A percentile compares a stretch with the other conserved stretches of the same genome.
phyloP scores from a whole-genome alignment of 2,888 invertebrate species.

The Orthosia incerta region DNA sequence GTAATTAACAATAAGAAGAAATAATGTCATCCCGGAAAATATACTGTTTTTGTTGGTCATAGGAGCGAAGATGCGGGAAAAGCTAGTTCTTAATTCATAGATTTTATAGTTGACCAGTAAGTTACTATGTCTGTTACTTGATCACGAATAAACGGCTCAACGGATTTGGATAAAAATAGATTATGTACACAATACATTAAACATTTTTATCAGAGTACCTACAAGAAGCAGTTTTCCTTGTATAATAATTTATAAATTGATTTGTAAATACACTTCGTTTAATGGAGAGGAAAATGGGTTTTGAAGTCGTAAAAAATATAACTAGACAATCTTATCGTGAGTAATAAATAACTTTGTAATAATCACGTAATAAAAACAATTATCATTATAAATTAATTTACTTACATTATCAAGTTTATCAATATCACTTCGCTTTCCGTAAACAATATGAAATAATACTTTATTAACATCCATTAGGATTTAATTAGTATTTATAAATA shows the following conservation, averaged over 20 bases:
- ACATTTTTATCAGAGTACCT: background rate
- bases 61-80: too few species aligned
- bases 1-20: too few species aligned
- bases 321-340: background rate
- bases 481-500: background rate
- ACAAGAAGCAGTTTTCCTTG: background rate
- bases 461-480: background rate
- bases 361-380: slow-evolving; percentile 23
- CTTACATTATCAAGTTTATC: background rate
- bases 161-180: too few species aligned
- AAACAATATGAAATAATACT: slow-evolving; percentile 25
- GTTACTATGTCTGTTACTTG: background rate
- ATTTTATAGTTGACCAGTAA: too few species aligned
- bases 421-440: slow-evolving; percentile 7
- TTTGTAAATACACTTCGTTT: background rate
- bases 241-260: background rate
- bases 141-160: background rate
- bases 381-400: slow-evolving; percentile 25
- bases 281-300: background rate
- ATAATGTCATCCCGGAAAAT: too few species aligned
- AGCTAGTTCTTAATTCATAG: too few species aligned
- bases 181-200: background rate
- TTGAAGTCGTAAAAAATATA: background rate
- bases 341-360: slow-evolving; percentile 30
- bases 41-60: too few species aligned